These are phyloP conservation scores for Calycopis cecrops DNA, from an alignment of 1,140 invertebrate species.

Conservation along the genomic window DNA sequence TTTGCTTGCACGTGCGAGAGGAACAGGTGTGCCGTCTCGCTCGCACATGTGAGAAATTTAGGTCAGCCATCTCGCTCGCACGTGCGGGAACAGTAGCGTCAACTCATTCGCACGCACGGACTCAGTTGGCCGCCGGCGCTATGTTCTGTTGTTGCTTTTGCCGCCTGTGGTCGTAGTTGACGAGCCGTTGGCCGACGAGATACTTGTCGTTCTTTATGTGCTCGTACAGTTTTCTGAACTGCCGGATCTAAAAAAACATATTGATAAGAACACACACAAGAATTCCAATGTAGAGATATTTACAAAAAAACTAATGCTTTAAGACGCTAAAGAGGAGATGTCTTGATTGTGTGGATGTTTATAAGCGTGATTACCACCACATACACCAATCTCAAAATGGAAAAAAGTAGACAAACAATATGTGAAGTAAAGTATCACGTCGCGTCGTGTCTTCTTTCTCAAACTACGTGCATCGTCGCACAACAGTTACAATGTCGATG, in stretches of 20 bases:
- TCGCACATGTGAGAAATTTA: neutral
- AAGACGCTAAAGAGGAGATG: no score
- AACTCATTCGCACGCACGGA: neutral
- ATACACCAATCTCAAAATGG: no score
- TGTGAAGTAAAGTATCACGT: no score
- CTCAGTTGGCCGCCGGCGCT: constrained; percentile 41
- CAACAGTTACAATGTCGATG: no score
- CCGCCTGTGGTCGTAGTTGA: constrained; percentile 93
- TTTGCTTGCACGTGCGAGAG: neutral
- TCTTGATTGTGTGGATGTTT: constrained; percentile 76
- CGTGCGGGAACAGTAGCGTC: neutral
- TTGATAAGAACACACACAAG: constrained; percentile 64
- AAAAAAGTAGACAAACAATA: no score
- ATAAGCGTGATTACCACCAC: no score
- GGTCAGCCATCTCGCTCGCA: neutral
- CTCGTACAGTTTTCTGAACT: constrained; percentile 96
- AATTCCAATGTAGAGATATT: no score
- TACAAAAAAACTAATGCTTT: no score
- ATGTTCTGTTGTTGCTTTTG: constrained; percentile 73
- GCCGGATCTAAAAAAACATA: constrained; percentile 78
- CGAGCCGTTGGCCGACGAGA: constrained; percentile 93
- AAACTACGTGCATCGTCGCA: no score
- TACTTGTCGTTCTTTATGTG: constrained; percentile 99
- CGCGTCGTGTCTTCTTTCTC: no score
- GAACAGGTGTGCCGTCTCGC: neutral